Evolutionary conservation across 2,797 vertebrate species (phyloP), one percentile per base, ranked within the genome.

Genomic region (Hydrophis major): DNA sequence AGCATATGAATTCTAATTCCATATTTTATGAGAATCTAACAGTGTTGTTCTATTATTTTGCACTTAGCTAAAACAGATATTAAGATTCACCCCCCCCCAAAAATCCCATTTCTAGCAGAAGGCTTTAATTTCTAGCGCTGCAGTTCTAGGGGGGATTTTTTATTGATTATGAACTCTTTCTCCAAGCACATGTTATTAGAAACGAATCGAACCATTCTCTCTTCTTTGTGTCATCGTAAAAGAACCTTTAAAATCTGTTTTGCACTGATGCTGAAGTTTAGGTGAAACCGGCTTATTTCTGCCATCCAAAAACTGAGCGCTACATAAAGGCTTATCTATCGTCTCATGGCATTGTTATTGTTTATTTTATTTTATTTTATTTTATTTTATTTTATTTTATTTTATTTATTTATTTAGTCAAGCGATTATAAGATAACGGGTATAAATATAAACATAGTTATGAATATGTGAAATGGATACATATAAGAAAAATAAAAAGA

Each of bases 221-320:
- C 8, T 42, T 42, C 66, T 90, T 94, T 78, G 20, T 57, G 92
- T 66, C 12, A 92, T 92, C 92, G 55, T 37, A 94, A 95, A 92
- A 12, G n/a, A 59, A 37, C 18, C 18, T 42, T 42, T 42, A 22
- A n/a, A 61, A 56, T 14, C 27, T 28, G 59, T 13, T 93, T 18
- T 93, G 28, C 92, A 87, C 93, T 94, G 93, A 94, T 50, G 69
- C 83, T 25, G 60, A 87, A 56, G 47, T 5, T 60, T 92, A 55
- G 59, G 93, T 89, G 89, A 95, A 92, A n/a, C 37, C 57, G 11
- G 47, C 69, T 7, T 47, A 63, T 61, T 25, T 56, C 28, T 63
- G 69, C 32, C 90, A 50, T 8, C 28, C 91, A 78, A 90, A 90
- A 28, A 47, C 55, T 86, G 86, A 86, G 61, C 32, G 59, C 37